A percentile compares a stretch with the other conserved stretches of the same genome.
These are phyloP conservation scores for Actinopyga echinites DNA, from an alignment of 53 echinoderm and acorn worm species.

Conservation along the genomic window DNA sequence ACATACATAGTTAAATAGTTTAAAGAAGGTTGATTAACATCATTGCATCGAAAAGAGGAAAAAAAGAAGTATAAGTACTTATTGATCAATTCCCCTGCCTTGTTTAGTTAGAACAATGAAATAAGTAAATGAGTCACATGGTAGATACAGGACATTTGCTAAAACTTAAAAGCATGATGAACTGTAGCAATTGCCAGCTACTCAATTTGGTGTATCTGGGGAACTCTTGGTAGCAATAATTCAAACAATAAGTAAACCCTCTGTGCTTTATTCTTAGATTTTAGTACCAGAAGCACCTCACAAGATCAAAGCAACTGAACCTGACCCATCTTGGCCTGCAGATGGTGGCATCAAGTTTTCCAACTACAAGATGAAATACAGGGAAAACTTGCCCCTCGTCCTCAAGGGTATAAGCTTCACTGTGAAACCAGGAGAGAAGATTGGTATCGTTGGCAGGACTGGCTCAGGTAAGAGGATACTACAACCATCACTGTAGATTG, in stretches of 20 bases:
- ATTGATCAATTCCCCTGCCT: no score
- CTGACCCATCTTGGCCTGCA: constrained; percentile 71
- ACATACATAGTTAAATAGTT: no score
- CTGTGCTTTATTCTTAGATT: constrained; percentile 27
- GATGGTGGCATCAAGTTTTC: constrained; percentile 67
- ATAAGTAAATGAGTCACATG: no score
- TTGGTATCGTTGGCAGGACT: constrained; percentile 95
- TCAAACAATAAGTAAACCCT: neutral
- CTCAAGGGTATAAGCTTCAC: constrained; percentile 68
- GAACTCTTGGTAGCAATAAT: neutral
- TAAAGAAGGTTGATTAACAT: no score
- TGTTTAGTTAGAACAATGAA: no score
- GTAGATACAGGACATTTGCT: no score
- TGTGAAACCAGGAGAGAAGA: constrained; percentile 76
- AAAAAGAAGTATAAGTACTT: no score
- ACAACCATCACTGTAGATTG: no score
- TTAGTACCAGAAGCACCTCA: constrained; percentile 74
- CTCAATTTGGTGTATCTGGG: neutral
- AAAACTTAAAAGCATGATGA: no score
- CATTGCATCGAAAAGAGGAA: no score
- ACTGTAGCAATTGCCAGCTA: neutral
- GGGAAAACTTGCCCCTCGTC: constrained; percentile 83
- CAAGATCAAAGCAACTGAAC: constrained; percentile 64
- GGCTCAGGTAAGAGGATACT: constrained; percentile 89
- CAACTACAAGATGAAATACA: constrained; percentile 81